Conservation (phyloP, 1,140 invertebrate genomes). For the Calephelis nemesis region DNA sequence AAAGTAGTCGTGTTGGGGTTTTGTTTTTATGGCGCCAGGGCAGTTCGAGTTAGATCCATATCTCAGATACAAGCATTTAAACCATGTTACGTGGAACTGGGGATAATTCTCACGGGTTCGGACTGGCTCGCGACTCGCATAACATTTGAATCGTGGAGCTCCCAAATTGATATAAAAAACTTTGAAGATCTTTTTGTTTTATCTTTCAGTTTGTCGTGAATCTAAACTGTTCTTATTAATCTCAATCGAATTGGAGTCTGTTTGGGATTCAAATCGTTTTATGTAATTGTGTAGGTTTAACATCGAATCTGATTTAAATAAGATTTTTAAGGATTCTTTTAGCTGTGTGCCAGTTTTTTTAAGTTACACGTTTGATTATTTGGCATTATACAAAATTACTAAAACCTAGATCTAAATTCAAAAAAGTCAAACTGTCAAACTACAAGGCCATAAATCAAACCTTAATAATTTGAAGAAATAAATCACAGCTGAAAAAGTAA, state of each 20-base stretch:
- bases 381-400: too few species aligned
- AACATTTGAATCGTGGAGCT: slow-evolving; percentile 22
- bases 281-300: background rate
- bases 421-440: too few species aligned
- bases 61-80: slow-evolving; percentile 77
- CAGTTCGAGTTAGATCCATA: slow-evolving; percentile 74
- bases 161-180: slow-evolving; percentile 18
- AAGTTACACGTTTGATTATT: too few species aligned
- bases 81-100: slow-evolving; percentile 72
- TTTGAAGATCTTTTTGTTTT: slow-evolving; percentile 17
- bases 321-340: too few species aligned
- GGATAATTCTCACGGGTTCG: slow-evolving; percentile 67
- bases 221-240: slow-evolving; percentile 6
- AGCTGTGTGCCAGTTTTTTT: too few species aligned
- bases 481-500: too few species aligned
- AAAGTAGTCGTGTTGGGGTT: slow-evolving; percentile 75
- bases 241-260: background rate
- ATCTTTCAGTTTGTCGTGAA: slow-evolving; percentile 5
- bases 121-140: slow-evolving; percentile 35
- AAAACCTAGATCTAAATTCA: too few species aligned
- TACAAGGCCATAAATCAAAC: too few species aligned
- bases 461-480: too few species aligned
- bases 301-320: too few species aligned
- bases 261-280: background rate
- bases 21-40: slow-evolving; percentile 78